Evolutionary conservation across 2,113 vertebrate genomes (phyloP).

Genomic region (Perca schrenkii): DNA sequence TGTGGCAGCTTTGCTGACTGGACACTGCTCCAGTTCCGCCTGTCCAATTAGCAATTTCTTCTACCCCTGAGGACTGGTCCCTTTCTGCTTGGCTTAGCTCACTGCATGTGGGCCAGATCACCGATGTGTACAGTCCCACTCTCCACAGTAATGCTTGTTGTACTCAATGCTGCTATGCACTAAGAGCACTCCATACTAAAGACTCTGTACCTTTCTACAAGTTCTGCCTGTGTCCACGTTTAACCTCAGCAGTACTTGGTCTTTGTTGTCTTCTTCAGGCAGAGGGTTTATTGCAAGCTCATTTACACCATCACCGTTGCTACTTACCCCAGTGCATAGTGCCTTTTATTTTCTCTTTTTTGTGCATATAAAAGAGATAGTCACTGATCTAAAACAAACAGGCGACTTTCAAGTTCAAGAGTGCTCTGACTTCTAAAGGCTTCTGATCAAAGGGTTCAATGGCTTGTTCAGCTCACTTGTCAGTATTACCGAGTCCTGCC

Average conservation of each 20-base stretch:
- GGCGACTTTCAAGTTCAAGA: slow-evolving; percentile 65
- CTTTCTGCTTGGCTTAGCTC: slow-evolving; percentile 71
- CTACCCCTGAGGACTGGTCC: slow-evolving; percentile 67
- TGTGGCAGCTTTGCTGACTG: slow-evolving; percentile 79
- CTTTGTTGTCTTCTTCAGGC: slow-evolving; percentile 42
- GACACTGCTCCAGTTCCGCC: slow-evolving; percentile 77
- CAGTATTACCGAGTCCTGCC: slow-evolving; percentile 52
- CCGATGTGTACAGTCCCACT: slow-evolving; percentile 49
- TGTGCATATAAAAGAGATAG: slow-evolving; percentile 61
- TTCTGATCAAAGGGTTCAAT: slow-evolving; percentile 69
- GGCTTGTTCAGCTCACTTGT: slow-evolving; percentile 58
- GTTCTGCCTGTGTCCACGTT: slow-evolving; percentile 17
- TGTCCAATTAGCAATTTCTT: slow-evolving; percentile 76
- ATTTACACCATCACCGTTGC: slow-evolving; percentile 49
- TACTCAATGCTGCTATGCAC: slow-evolving; percentile 6
- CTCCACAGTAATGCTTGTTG: slow-evolving; percentile 26
- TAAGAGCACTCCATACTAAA: neutral
- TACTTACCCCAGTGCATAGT: slow-evolving; percentile 19
- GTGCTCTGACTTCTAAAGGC: slow-evolving; percentile 65
- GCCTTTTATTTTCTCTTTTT: slow-evolving; percentile 64
- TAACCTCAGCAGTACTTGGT: slow-evolving; percentile 29
- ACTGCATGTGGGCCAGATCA: slow-evolving; percentile 69
- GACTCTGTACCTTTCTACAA: neutral
- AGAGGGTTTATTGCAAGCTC: slow-evolving; percentile 53
- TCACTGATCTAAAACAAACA: slow-evolving; percentile 66